Evolutionary conservation across 2,113 vertebrate species (phyloP).

Genomic region (Coturnix japonica): DNA sequence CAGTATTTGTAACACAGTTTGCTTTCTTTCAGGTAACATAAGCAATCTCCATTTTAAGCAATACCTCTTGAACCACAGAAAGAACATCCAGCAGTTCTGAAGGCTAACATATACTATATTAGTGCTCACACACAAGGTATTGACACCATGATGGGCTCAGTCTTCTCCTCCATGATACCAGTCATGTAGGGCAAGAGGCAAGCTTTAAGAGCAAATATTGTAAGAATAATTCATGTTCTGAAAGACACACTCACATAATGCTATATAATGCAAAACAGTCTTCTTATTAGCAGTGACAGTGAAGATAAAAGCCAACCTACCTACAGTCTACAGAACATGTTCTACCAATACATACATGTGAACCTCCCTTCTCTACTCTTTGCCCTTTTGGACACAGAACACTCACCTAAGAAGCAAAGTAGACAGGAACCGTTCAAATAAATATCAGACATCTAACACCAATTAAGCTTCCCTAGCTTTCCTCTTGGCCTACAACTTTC

Average conservation of each 20-base stretch:
- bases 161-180: neutral
- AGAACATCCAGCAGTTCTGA: neutral
- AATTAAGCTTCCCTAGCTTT: neutral
- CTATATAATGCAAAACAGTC: neutral
- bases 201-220: neutral
- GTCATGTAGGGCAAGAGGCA: neutral
- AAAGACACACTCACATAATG: neutral
- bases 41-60: neutral
- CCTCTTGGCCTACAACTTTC: neutral
- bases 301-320: neutral
- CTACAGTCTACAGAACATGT: neutral
- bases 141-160: fast-evolving
- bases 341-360: neutral
- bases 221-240: neutral
- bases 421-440: neutral
- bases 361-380: neutral
- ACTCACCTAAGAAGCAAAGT: neutral
- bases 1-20: neutral
- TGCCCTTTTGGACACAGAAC: neutral
- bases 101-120: fast-evolving
- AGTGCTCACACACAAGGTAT: neutral
- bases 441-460: neutral
- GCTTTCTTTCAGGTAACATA: neutral
- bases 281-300: neutral
- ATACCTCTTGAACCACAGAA: neutral